Conservation (phyloP, 2,888 invertebrate genomes). For the Pinctada fucata region DNA sequence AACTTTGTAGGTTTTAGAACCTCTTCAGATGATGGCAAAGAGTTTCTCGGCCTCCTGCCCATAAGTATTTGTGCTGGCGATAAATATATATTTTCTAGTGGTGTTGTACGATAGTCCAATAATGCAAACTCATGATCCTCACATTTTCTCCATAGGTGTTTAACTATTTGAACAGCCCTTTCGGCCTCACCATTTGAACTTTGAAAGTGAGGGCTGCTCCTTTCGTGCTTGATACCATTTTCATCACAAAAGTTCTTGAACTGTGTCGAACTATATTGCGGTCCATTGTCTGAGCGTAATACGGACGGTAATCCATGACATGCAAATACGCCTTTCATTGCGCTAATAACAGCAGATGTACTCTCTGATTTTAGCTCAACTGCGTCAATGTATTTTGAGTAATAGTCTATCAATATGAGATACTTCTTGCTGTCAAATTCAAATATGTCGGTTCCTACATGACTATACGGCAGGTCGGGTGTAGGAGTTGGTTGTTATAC, state of each 20-base stretch:
- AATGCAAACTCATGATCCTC: conserved; percentile 37
- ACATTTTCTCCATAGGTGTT: conserved; percentile 47
- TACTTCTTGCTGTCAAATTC: conserved; percentile 45
- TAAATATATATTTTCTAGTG: conserved; percentile 21
- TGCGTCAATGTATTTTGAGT: conserved; percentile 39
- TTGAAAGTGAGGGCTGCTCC: conserved; percentile 52
- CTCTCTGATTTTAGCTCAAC: conserved; percentile 27
- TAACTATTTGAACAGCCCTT: conserved; percentile 53
- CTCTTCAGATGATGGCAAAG: conserved; percentile 22
- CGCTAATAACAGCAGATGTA: conserved; percentile 26
- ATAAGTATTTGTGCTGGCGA: conserved; percentile 43
- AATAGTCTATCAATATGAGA: conserved; percentile 31
- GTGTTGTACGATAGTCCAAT: conserved; percentile 41
- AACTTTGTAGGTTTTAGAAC: conserved; percentile 10
- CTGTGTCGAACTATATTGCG: background rate
- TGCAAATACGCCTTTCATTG: conserved; percentile 28
- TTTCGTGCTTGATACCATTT: conserved; percentile 43
- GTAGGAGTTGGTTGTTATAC: conserved; percentile 43
- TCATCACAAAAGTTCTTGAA: background rate
- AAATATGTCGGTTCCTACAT: conserved; percentile 44
- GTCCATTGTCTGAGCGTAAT: conserved; percentile 1
- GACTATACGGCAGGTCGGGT: conserved; percentile 44
- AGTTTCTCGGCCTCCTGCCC: conserved; percentile 29
- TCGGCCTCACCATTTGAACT: conserved; percentile 54
- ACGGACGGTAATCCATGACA: background rate